Evolutionary conservation across 1,140 invertebrate species (phyloP), one percentile per base, ranked within the genome.

Genomic region (Euura saliciscinereae): DNA sequence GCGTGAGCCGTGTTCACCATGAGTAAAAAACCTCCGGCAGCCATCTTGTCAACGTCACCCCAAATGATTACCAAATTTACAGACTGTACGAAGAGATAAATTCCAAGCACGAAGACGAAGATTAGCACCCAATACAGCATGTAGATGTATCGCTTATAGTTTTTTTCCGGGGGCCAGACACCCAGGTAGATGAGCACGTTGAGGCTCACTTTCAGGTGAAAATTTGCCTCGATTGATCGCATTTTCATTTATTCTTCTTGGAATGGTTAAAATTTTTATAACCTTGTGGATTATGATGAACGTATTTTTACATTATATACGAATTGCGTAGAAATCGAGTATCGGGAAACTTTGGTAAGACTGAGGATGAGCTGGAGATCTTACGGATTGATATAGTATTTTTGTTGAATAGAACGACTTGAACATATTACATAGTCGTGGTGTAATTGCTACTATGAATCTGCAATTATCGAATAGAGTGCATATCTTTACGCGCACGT

Each of bases 1-100:
- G 75, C 70, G 13, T 82, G 78, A 6, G 72, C 73, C 44, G n/a
- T 73, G 70, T 84, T 82, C 2, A 82, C 80, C 78, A 84, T 80
- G 0, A 84, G 65, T 0, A 83, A 13, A 28, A 78, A 77, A 11
- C 71, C 69, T 10, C 76, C 75, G 0, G 78, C 75, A 4, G 77
- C 42, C 65, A 83, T 76, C 72, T 70, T 64, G 0, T 67, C 73
- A 44, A 80, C n/a, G 46, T 79, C 72, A 6, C 74, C 75, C 77
- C 78, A 78, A 44, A 74, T 66, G 2, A 74, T 13, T 8, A 80
- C 65, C 28, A 84, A 4, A 68, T 79, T 79, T 0, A 73, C 74
- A 28, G 78, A 46, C 51, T 84, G 79, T 2, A 75, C 71, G 5
- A 65, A 8, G 1, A 84, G 66, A 13, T 75, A 75, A 45, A 78